A percentile compares a stretch with the other conserved stretches of the same genome.
phyloP scores from a whole-genome alignment of 2,113 vertebrate species.

The Orthonyx spaldingii region DNA sequence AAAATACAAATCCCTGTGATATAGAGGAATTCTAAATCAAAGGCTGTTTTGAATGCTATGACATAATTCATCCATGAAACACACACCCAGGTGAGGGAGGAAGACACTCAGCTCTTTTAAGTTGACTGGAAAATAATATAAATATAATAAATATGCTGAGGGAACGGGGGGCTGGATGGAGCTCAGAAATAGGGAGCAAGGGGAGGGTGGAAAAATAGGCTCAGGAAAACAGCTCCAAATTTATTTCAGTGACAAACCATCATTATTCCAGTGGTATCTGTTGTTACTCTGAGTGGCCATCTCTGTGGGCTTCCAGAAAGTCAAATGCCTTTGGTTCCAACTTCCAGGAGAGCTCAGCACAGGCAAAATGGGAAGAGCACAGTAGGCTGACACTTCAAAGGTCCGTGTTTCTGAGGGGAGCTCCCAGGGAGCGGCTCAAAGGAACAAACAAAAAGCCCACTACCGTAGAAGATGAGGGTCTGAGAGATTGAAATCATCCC shows the following conservation, averaged over 20 bases:
- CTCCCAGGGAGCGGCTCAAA: neutral
- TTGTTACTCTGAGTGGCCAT: neutral
- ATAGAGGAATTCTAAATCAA: neutral
- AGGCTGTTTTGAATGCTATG: neutral
- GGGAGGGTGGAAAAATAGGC: neutral
- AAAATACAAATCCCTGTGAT: neutral
- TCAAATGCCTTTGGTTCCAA: neutral
- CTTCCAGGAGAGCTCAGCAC: neutral
- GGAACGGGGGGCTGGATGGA: neutral
- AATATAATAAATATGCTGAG: neutral
- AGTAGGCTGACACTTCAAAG: neutral
- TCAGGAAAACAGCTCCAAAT: neutral
- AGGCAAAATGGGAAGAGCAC: neutral
- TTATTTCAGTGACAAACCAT: neutral
- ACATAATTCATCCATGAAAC: neutral
- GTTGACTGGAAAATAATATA: neutral
- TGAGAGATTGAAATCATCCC: neutral
- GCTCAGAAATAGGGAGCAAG: neutral
- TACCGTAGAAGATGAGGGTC: neutral
- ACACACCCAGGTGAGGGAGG: fast-evolving
- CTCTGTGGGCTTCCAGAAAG: neutral
- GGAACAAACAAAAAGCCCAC: neutral
- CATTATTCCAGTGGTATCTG: neutral
- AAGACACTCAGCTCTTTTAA: neutral
- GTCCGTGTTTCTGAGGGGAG: neutral